These are phyloP conservation scores for Alectoris magna DNA, from an alignment of 2,797 vertebrate genomes.

Conservation along the genomic window DNA sequence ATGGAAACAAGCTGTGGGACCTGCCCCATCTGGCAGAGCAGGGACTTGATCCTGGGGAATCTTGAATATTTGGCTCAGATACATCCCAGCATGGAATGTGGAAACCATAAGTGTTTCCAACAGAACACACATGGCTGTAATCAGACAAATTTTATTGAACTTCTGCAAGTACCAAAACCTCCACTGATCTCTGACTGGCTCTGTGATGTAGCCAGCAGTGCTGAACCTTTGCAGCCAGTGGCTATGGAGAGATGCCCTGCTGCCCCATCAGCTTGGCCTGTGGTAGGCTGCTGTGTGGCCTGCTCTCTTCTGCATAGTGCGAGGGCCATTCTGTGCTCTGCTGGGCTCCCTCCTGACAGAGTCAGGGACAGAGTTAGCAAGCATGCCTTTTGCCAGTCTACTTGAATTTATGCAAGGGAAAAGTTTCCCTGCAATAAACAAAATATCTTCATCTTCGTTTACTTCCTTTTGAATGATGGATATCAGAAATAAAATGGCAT, in stretches of 20 bases:
- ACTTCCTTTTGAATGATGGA: slow-evolving; percentile 14
- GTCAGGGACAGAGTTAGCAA: neutral
- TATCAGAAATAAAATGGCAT: neutral
- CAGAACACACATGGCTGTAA: neutral
- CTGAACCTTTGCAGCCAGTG: too few relatives aligned
- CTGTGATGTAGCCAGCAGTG: too few relatives aligned
- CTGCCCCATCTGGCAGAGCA: neutral
- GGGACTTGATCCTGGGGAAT: neutral
- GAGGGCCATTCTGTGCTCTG: neutral
- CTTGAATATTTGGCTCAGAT: neutral
- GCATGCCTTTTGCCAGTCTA: neutral
- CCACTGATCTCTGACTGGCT: neutral
- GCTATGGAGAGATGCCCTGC: too few relatives aligned
- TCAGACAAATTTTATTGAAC: neutral
- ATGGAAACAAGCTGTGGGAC: neutral
- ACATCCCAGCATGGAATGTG: neutral
- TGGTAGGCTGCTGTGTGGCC: rapidly evolving
- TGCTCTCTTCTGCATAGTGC: neutral
- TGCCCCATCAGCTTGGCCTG: neutral
- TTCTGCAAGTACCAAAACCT: neutral
- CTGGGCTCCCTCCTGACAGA: neutral
- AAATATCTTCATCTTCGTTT: neutral
- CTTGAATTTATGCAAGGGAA: neutral
- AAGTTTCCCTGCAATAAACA: neutral
- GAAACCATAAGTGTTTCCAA: neutral